These are phyloP conservation scores for Tamias sibiricus DNA, from an alignment of 2,113 vertebrate species.

Conservation along the genomic window DNA sequence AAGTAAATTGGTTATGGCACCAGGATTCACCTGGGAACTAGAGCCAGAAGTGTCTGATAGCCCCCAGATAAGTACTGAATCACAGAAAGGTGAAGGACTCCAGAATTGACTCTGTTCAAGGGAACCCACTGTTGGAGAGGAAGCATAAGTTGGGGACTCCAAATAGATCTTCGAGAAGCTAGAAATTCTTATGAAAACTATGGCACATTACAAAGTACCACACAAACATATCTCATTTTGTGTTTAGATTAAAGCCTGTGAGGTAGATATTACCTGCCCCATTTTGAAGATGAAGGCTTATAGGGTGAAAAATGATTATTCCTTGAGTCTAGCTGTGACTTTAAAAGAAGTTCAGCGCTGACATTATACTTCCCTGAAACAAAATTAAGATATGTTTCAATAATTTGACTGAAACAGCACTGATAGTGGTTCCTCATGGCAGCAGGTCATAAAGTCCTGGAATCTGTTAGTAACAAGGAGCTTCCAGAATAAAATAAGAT, in stretches of 20 bases:
- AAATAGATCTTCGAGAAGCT: not conserved
- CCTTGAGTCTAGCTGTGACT: too few species aligned
- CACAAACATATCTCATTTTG: not conserved
- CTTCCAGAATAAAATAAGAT: slow-evolving; percentile 51
- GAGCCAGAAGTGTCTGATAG: not conserved
- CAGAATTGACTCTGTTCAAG: not conserved
- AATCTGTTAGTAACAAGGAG: not conserved
- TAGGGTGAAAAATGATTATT: slow-evolving; percentile 14
- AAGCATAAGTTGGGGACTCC: not conserved
- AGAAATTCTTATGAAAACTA: not conserved
- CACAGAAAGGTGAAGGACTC: not conserved
- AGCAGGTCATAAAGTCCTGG: slow-evolving; percentile 6
- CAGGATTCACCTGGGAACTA: not conserved
- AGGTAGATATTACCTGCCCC: not conserved
- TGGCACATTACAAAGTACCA: not conserved
- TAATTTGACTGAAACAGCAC: slow-evolving; percentile 2
- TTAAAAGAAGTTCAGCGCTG: slow-evolving; percentile 19
- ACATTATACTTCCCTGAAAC: not conserved
- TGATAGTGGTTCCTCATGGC: not conserved
- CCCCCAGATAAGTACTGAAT: not conserved
- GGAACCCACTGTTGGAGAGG: not conserved
- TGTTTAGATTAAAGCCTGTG: not conserved
- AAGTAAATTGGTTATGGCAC: not conserved
- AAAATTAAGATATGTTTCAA: not conserved
- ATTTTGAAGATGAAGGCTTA: slow-evolving; percentile 36